Conservation (phyloP, 2,888 invertebrate genomes). For the Laothoe populi region DNA sequence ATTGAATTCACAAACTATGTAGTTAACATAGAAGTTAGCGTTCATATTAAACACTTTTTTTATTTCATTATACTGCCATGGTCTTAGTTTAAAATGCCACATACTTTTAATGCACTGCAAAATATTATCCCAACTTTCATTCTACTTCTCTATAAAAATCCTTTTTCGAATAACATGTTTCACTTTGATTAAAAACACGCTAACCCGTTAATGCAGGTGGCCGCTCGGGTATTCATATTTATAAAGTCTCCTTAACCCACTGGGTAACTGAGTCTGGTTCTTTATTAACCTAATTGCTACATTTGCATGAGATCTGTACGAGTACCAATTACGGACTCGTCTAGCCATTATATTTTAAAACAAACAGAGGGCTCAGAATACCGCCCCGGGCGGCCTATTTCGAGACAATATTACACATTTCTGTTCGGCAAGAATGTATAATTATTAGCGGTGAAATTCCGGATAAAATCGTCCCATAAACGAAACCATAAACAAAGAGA, state of each 20-base stretch:
- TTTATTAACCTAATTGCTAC: constrained; percentile 72
- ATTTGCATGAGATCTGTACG: constrained; percentile 72
- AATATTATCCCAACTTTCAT: constrained; percentile 1
- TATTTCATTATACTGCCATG: neutral
- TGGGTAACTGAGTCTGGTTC: constrained; percentile 49
- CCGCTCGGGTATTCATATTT: constrained; percentile 52
- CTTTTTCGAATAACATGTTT: constrained; percentile 36
- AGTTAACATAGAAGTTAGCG: neutral
- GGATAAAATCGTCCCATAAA: constrained; percentile 23
- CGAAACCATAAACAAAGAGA: constrained; percentile 26
- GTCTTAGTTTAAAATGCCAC: neutral
- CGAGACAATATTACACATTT: constrained; percentile 16
- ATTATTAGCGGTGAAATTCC: constrained; percentile 25
- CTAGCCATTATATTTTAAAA: constrained; percentile 66
- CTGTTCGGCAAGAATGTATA: constrained; percentile 17
- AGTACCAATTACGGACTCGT: constrained; percentile 67
- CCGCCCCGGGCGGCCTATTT: constrained; percentile 32
- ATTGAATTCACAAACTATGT: too few species aligned
- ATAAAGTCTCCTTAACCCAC: constrained; percentile 57
- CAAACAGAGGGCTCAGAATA: constrained; percentile 60
- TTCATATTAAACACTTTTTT: neutral
- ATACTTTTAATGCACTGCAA: neutral
- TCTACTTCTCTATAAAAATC: constrained; percentile 9
- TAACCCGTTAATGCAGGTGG: constrained; percentile 44
- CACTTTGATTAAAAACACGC: constrained; percentile 41